Percentiles rank a stretch among this genome's conserved stretches.
Conservation (phyloP, 2,113 vertebrate genomes). For the Eulemur macaco region DNA sequence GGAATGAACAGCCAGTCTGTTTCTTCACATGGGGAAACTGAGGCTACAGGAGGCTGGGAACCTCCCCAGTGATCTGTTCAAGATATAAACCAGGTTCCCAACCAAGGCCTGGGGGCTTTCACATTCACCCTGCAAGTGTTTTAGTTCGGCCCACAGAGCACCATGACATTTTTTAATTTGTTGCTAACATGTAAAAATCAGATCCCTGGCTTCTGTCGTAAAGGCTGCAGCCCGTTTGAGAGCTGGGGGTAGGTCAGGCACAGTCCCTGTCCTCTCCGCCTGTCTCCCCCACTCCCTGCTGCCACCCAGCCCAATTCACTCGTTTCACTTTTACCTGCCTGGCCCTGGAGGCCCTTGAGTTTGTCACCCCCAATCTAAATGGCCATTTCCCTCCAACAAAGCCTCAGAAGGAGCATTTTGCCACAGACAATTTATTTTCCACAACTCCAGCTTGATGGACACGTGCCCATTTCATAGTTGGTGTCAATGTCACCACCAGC, state of each 20-base stretch:
- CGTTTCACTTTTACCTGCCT: neutral
- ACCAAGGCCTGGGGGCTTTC: neutral
- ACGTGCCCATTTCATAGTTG: accelerated
- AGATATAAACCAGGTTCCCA: neutral
- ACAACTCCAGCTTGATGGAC: neutral
- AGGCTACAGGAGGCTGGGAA: neutral
- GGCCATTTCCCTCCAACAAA: neutral
- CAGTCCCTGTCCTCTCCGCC: neutral
- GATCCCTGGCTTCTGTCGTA: neutral
- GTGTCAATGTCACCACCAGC: slow-evolving; percentile 57
- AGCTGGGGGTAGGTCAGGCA: neutral
- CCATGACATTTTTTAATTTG: neutral
- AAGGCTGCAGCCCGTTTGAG: neutral
- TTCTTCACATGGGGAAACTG: neutral
- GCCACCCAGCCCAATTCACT: neutral
- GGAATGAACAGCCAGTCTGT: neutral
- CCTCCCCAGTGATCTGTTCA: neutral
- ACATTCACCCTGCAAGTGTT: neutral
- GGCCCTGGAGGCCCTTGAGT: neutral
- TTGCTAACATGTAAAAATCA: neutral
- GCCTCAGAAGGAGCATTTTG: neutral
- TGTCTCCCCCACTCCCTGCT: neutral
- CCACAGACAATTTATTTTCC: slow-evolving; percentile 67
- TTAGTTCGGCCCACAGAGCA: neutral
- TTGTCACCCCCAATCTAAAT: neutral